A percentile compares a stretch with the other conserved stretches of the same genome.
Conservation (phyloP, 1,140 invertebrate genomes). For the Pemphigus obesinymphae region DNA sequence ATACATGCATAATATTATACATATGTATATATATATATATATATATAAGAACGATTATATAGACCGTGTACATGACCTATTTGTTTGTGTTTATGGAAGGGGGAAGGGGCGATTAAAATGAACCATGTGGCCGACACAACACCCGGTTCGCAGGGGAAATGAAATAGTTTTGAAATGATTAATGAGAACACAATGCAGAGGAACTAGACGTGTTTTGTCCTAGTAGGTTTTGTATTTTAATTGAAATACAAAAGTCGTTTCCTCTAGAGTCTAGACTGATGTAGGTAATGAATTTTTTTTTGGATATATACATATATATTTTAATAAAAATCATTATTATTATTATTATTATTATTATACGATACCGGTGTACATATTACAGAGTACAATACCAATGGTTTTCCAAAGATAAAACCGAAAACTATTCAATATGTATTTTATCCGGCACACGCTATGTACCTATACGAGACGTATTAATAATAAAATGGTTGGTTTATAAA, state of each 20-base stretch:
- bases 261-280: no score
- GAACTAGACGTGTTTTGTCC: neutral
- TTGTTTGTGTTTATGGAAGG: neutral
- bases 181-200: constrained; percentile 18
- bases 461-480: neutral
- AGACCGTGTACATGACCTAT: neutral
- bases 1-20: no score
- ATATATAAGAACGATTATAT: neutral
- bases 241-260: constrained; percentile 21
- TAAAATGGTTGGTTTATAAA: neutral
- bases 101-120: neutral
- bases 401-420: no score
- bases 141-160: neutral
- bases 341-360: no score
- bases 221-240: constrained; percentile 7
- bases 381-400: no score
- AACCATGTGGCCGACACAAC: neutral
- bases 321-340: no score
- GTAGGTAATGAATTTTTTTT: no score
- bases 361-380: no score
- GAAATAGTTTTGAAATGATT: constrained; percentile 8
- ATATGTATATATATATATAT: neutral
- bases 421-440: no score
- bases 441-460: no score
- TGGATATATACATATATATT: no score